Evolutionary conservation across 2,888 invertebrate genomes (phyloP), one percentile per base, ranked within the genome.

Genomic region (Apocheima hispidaria): DNA sequence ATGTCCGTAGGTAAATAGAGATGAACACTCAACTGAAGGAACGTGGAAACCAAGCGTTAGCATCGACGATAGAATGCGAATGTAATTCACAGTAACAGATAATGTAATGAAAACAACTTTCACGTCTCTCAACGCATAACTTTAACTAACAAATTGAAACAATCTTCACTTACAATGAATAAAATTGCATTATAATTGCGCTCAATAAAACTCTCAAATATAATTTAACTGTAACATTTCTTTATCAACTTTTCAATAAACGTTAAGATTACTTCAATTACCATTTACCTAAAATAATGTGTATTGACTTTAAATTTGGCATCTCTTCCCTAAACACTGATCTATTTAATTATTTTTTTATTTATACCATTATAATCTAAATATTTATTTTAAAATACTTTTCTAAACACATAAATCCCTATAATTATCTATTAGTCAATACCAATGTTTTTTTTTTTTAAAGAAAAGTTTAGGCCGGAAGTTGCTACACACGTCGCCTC

Each of bases 221-320:
- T 92, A 92, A 90, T 92, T 91, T 85, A 92, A 92, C 90, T 90
- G 90, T 90, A 91, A 92, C 90, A 92, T 90, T 90, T n/a, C n/a
- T 63, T 63, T 88, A 87, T 90, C 82, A 90, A 90, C 90, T 91
- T 89, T 90, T 91, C 80, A 90, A 90, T 91, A 90, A 90, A 90
- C 82, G 90, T 90, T 89, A 90, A 88, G 88, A 88, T 90, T 90
- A 90, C 82, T 83, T 90, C 89, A 90, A 87, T 91, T 91, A 92
- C 81, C 80, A 83, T 93, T 93, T 93, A 93, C 93, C 93, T 94
- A 92, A 92, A 91, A 90, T 93, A 93, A 93, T 88, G 88, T 77
- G 94, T 94, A 94, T 94, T 94, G 94, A 94, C 94, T 94, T 94
- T 93, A 90, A 91, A 94, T 94, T 94, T 94, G 94, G 94, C 94